Evolutionary conservation across 2,113 vertebrate genomes (phyloP).

Genomic region (Bungarus multicinctus): DNA sequence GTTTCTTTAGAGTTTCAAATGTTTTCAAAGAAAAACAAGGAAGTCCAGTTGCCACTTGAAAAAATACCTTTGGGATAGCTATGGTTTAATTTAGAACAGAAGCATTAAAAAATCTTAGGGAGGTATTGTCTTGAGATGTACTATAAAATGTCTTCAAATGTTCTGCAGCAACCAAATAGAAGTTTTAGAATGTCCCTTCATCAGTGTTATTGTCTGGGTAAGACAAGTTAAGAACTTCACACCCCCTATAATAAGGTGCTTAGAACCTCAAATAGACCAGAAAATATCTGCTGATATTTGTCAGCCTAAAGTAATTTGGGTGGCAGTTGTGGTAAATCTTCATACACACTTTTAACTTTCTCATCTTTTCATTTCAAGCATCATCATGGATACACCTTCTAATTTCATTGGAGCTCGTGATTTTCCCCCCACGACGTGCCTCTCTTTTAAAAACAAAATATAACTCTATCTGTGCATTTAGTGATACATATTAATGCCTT

Average conservation of each 20-base stretch:
- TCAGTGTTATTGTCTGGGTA: neutral
- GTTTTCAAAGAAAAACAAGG: no score
- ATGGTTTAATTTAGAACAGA: neutral
- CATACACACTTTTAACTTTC: neutral
- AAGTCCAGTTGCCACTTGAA: no score
- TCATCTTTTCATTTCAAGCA: neutral
- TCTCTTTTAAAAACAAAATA: neutral
- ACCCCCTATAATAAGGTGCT: neutral
- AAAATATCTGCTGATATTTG: neutral
- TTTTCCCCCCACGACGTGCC: neutral
- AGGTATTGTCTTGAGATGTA: neutral
- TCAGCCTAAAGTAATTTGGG: neutral
- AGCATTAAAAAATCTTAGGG: neutral
- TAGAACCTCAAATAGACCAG: no score
- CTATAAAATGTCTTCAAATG: neutral
- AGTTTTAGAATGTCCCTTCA: neutral
- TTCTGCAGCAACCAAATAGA: neutral
- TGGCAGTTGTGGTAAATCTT: neutral
- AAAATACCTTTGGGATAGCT: neutral
- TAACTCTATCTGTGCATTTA: neutral
- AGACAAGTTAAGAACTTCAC: neutral
- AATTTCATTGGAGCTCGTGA: neutral
- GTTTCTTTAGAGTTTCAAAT: no score
- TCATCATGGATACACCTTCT: neutral
- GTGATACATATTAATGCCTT: neutral